A percentile compares a stretch with the other conserved stretches of the same genome.
Conservation (phyloP, 2,888 invertebrate species). For the Heliconius sara region DNA sequence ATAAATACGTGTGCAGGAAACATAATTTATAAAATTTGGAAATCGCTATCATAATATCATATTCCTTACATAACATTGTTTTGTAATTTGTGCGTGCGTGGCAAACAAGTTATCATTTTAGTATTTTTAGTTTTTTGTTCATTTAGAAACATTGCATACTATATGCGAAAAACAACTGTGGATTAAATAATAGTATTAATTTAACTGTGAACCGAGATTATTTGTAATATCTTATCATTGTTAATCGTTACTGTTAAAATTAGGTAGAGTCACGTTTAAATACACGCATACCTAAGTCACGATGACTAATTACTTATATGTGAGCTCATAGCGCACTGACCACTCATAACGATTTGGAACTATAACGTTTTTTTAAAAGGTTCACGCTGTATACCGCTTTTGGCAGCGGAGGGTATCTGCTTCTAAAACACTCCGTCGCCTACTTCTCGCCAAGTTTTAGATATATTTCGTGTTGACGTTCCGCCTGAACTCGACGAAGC, state of each 20-base stretch:
- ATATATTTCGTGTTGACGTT: no score
- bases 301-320: neutral
- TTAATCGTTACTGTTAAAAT: neutral
- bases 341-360: no score
- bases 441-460: no score
- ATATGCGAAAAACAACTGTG: neutral
- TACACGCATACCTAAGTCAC: neutral
- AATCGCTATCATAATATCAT: neutral
- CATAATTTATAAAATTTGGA: neutral
- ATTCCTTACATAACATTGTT: neutral
- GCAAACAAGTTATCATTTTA: neutral
- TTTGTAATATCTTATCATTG: neutral
- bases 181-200: no score
- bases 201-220: neutral
- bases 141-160: neutral
- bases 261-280: neutral
- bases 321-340: neutral
- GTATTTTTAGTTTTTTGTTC: neutral
- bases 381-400: no score
- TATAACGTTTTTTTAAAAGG: no score
- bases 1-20: neutral
- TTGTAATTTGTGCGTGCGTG: neutral
- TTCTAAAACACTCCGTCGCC: no score
- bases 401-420: no score
- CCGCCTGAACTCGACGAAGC: no score